Evolutionary conservation across 2,888 invertebrate species (phyloP), one percentile per base, ranked within the genome.

Genomic region (Volucella inanis): DNA sequence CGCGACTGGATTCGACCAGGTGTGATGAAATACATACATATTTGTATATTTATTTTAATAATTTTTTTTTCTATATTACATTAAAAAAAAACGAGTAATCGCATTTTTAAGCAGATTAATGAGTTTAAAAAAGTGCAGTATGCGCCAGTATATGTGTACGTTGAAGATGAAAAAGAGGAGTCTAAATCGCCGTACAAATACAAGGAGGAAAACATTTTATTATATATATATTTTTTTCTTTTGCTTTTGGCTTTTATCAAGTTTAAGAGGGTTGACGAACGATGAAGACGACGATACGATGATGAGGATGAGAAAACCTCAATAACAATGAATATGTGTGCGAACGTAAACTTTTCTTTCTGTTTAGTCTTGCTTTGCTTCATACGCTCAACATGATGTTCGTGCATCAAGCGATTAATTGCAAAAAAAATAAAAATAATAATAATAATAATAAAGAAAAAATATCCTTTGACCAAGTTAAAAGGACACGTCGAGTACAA

Each of bases 401-500:
- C 45, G 22, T 54, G 31, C 45, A 72, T 14, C 61, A 65, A 41
- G 67, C 72, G 15, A 54, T 43, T 43, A 75, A 67, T 65, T 75
- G 31, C 41, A 18, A 57, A 43, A 49, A 71, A 38, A 47, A 61
- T 67, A 72, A 72, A n/a, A n/a, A n/a, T n/a, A n/a, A n/a, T n/a
- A 67, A 45, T 71, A 31, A 15, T 45, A 72, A 74, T 50, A 49
- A 49, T 14, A 75, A 57, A 49, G 14, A 49, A 49, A 45, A 74
- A 74, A 80, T 80, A 75, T 80, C 62, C 72, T 80, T 80, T 74
- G 74, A 80, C 54, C 67, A 74, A 76, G 49, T 72, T 72, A 52
- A 47, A 67, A 59, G 72, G 45, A 74, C 31, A 79, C 62, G n/a
- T 14, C 38, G 47, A 31, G 31, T 31, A 31, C 31, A 4, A 31